Evolutionary conservation across 2,888 invertebrate species (phyloP).

Genomic region (Barypeithes pellucidus): DNA sequence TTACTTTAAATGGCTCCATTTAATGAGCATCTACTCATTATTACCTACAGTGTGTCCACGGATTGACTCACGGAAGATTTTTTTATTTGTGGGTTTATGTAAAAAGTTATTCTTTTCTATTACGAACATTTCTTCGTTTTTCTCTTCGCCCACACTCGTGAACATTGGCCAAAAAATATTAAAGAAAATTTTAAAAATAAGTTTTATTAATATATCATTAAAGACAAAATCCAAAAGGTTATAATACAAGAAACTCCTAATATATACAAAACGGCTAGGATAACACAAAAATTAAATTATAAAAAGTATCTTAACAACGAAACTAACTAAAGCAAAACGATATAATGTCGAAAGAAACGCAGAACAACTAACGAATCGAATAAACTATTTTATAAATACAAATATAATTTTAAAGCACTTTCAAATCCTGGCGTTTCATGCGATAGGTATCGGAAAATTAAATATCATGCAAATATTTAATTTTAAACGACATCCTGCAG

Average conservation of each 20-base stretch:
- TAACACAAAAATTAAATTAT: slow-evolving; percentile 43
- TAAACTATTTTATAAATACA: background rate
- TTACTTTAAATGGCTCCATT: too few relatives aligned
- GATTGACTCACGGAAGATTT: too few relatives aligned
- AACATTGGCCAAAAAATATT: background rate
- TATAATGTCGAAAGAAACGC: slow-evolving; percentile 9
- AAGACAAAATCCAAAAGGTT: slow-evolving; percentile 57
- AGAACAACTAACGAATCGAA: background rate
- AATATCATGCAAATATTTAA: background rate
- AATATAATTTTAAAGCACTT: background rate
- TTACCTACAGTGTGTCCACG: too few relatives aligned
- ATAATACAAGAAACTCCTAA: slow-evolving; percentile 59
- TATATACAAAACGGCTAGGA: slow-evolving; percentile 58
- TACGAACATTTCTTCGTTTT: too few relatives aligned
- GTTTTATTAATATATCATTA: slow-evolving; percentile 50
- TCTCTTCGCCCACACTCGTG: too few relatives aligned
- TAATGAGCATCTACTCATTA: too few relatives aligned
- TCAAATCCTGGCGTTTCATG: too few relatives aligned
- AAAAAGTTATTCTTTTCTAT: too few relatives aligned
- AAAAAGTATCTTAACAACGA: slow-evolving; percentile 23
- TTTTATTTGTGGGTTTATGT: too few relatives aligned
- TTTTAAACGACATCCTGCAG: background rate
- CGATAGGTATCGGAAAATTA: background rate
- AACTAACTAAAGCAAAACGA: slow-evolving; percentile 33
- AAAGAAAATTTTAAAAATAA: slow-evolving; percentile 31